Base-by-base conservation (phyloP, 2,113 vertebrate species). In the Nannobrachium achirus region DNA sequence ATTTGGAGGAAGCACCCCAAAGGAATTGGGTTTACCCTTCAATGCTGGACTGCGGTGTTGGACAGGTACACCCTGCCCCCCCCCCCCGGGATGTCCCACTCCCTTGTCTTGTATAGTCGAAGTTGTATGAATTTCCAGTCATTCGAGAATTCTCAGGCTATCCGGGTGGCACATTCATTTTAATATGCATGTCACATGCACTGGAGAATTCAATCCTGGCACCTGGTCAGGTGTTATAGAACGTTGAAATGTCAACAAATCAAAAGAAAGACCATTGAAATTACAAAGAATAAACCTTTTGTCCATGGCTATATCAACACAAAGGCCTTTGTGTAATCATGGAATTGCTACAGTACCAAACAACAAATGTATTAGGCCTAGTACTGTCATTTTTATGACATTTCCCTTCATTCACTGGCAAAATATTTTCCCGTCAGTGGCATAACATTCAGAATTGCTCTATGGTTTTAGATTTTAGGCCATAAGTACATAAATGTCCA, bases 141-240 rank as follows among this genome's bases (percentile, higher is more conserved):
- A n/a, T n/a, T n/a, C n/a, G n/a, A n/a, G n/a, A n/a, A 48, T 48
- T 48, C n/a, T 3, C 46, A 48, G 45, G n/a, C n/a, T 18, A 53
- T 52, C 15, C 8, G 19, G 16, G n/a, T n/a, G n/a, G n/a, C n/a
- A n/a, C n/a, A n/a, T n/a, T n/a, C n/a, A n/a, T n/a, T n/a, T 52
- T 52, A 19, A 1, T 50, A n/a, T 19, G 15, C 50, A 52, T 53
- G n/a, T 10, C 19, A 33, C 3, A 5, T 19, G 51, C 11, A 14
- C 45, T 48, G 9, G 50, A 52, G 2, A 69, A 55, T 75, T 61
- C 20, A 51, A 44, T 52, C 9, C 16, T 73, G 55, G 39, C 20
- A 20, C 20, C 25, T 19, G 15, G 7, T 57, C 8, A 10, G 16
- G 18, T 10, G 18, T 19, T 6, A 2, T 8, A n/a, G n/a, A n/a